phyloP scores from a whole-genome alignment of 2,888 invertebrate species.

The Pollenia amentaria region DNA sequence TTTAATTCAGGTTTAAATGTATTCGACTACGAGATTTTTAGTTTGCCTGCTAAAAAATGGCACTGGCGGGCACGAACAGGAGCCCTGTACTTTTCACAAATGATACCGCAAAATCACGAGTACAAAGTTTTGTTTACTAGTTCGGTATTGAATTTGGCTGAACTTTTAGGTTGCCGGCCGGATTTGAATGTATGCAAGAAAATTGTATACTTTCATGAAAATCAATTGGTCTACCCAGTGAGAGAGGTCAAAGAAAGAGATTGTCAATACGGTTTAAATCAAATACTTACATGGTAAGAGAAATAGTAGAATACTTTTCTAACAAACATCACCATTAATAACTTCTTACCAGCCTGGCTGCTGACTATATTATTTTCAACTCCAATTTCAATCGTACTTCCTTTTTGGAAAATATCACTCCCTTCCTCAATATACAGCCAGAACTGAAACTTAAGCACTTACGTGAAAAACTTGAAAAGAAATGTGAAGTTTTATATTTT shows the following conservation, averaged over 20 bases:
- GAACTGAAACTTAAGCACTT: conserved; percentile 87
- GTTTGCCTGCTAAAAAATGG: conserved; percentile 90
- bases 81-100: conserved; percentile 87
- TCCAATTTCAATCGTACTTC: conserved; percentile 89
- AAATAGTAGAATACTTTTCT: too few species aligned
- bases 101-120: conserved; percentile 86
- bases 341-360: conserved; percentile 86
- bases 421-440: conserved; percentile 88
- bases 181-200: conserved; percentile 87
- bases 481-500: conserved; percentile 88
- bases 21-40: conserved; percentile 85
- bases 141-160: conserved; percentile 89
- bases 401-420: conserved; percentile 87
- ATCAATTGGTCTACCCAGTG: conserved; percentile 90
- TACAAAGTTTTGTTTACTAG: conserved; percentile 88
- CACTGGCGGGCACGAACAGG: conserved; percentile 90
- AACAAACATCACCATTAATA: too few species aligned
- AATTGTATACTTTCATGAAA: conserved; percentile 91
- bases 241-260: conserved; percentile 88
- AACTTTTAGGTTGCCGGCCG: conserved; percentile 88
- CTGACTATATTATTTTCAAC: conserved; percentile 89
- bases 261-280: conserved; percentile 91
- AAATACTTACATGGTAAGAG: conserved; percentile 88
- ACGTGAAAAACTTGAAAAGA: conserved; percentile 86
- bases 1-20: conserved; percentile 79